Base-by-base conservation (phyloP, 2,797 vertebrate genomes). In the Echeneis naucrates region DNA sequence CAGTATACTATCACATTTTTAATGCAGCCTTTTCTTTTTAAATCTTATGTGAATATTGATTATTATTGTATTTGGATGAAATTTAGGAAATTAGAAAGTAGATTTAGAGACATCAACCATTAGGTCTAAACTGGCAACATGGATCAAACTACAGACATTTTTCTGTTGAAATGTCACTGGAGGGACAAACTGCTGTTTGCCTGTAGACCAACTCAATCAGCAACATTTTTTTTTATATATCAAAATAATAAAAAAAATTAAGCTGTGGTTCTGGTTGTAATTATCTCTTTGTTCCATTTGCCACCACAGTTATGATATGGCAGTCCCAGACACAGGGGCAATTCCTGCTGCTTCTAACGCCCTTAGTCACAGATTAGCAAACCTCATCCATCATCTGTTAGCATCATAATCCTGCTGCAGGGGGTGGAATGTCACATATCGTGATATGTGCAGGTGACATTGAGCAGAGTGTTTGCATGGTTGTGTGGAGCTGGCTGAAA, bases 281-380 rank as follows among this genome's bases (percentile, higher is more conserved):
- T 59, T 9, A 61, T 58, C 30, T 32, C 47, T 58, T 19, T 38
- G 52, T 54, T 63, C 45, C 17, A 8, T 24, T n/a, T 42, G 51
- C 38, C 23, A 33, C 53, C 32, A 61, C 44, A 67, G 38, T 60
- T 40, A 45, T 56, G 23, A 37, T 32, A 35, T 30, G 24, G 54
- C 35, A 32, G 12, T 68, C 26, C 59, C 30, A 19, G 42, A 17
- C 24, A 44, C 8, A 13, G 33, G n/a, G 24, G 27, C n/a, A 44
- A 62, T 64, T 40, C 60, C 30, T 51, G 30, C 53, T 50, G 56
- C 64, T 60, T 76, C 51, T 68, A 54, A 53, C 14, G 56, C 40
- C 64, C 51, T 73, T 55, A 47, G n/a, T 44, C 33, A 42, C 30
- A 72, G 40, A 54, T 50, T 35, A 71, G 64, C 23, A 63, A 35